Evolutionary conservation across 2,797 vertebrate genomes (phyloP).

Genomic region (Enteromius argenteus): DNA sequence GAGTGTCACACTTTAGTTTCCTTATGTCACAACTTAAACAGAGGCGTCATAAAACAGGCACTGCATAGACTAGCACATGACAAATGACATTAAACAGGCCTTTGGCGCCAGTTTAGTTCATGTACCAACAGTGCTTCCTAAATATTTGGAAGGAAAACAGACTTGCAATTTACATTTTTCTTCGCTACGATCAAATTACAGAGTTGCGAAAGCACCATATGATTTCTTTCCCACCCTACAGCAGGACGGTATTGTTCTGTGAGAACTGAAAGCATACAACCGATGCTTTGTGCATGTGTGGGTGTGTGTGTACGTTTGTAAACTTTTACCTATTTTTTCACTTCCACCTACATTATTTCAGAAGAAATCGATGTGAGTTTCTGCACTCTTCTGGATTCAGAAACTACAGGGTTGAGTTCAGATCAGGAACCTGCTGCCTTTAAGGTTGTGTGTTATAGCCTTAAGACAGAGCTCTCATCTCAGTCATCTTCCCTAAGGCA

Average conservation of each 20-base stretch:
- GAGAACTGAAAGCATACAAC: constrained; percentile 10
- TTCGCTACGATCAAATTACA: background rate
- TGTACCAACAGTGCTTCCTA: constrained; percentile 14
- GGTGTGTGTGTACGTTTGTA: background rate
- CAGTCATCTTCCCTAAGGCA: constrained; percentile 31
- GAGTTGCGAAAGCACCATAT: background rate
- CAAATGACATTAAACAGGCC: constrained; percentile 34
- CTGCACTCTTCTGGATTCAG: constrained; percentile 33
- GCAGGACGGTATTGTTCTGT: constrained; percentile 2
- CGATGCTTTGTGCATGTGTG: background rate
- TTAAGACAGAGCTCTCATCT: constrained; percentile 42
- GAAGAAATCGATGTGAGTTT: background rate
- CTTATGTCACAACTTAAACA: constrained; percentile 46
- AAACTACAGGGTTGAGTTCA: constrained; percentile 42
- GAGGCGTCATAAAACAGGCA: constrained; percentile 9
- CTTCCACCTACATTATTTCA: constrained; percentile 21
- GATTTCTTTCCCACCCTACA: constrained; percentile 1
- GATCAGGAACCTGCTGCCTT: constrained; percentile 41
- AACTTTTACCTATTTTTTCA: constrained; percentile 4
- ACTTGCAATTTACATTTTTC: constrained; percentile 18
- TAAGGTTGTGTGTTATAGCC: constrained; percentile 29
- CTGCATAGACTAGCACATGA: constrained; percentile 5
- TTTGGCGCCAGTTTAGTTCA: background rate
- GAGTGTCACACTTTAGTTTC: constrained; percentile 29
- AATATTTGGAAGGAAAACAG: constrained; percentile 26